Evolutionary conservation across 1,140 invertebrate genomes (phyloP).

Genomic region (Conus ventricosus): DNA sequence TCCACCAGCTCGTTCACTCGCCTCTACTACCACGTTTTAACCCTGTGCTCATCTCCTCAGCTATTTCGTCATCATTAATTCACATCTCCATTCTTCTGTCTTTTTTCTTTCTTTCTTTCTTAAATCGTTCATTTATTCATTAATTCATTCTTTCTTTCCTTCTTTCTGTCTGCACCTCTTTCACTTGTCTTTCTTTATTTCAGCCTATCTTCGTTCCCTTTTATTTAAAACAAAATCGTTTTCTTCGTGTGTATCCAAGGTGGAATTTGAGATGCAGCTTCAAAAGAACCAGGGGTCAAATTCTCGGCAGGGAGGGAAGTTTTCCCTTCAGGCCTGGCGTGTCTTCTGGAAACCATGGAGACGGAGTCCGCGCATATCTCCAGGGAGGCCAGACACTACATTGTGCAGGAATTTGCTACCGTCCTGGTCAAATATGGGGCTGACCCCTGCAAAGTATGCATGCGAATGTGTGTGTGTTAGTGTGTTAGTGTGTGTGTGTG

Average conservation of each 20-base stretch:
- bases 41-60: too few species aligned
- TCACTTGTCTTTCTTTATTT: not conserved
- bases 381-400: conserved; percentile 50
- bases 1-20: not conserved
- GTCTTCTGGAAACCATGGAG: conserved; percentile 59
- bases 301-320: conserved; percentile 48
- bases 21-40: not conserved
- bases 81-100: not conserved
- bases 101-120: not conserved
- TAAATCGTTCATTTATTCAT: too few species aligned
- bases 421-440: conserved; percentile 48
- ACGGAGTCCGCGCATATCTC: conserved; percentile 48
- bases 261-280: conserved; percentile 31
- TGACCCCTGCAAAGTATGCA: not conserved
- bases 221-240: too few species aligned
- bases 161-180: not conserved
- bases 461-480: not conserved
- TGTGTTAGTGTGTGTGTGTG: too few species aligned
- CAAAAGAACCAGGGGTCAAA: conserved; percentile 8
- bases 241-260: conserved; percentile 3
- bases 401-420: conserved; percentile 57
- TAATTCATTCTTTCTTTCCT: too few species aligned
- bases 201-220: too few species aligned
- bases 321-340: conserved; percentile 59
- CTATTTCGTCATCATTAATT: not conserved